Base-by-base conservation (phyloP, 2,888 invertebrate genomes). In the Mythimna vitellina region DNA sequence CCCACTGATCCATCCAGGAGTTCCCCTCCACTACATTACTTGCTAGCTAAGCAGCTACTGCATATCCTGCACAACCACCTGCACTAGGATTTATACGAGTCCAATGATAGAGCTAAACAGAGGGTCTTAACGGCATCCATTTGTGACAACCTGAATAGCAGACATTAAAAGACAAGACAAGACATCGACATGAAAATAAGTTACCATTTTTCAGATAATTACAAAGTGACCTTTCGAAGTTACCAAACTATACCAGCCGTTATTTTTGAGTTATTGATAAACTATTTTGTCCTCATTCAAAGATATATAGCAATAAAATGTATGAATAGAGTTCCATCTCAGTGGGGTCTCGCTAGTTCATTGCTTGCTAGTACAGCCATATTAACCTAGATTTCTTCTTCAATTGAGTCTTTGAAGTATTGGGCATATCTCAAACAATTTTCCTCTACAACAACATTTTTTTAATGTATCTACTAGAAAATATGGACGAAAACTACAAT, bases 371-470 rank as follows among this genome's bases (percentile, higher is more conserved):
- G 69, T 69, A 75, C 29, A 29, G 29, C 65, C 66, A 67, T 62
- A 75, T 70, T 78, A 82, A 71, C 71, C 80, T 79, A 81, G 71
- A 66, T 79, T 61, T 62, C 20, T 25, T 64, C 29, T 57, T 32
- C 64, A 82, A 71, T 75, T 64, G 66, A 54, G 20, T 70, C 71
- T 51, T 32, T 35, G 12, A 38, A 38, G 6, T 51, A 58, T 51
- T 42, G 10, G 58, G 8, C 20, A 35, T 62, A 73, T 25, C 1
- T 12, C 10, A 51, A 72, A 14, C 1, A 25, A 2, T 17, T 22
- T n/a, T 14, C 9, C 9, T 61, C 35, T 25, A 25, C 17, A 22
- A 22, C 25, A 5, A 9, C 10, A 14, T 46, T 46, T 46, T 46
- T 46, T 17, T 46, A 5, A 4, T 12, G 60, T 32, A 57, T 20